A percentile compares a stretch with the other conserved stretches of the same genome.
phyloP scores from a whole-genome alignment of 1,140 invertebrate genomes.

The Drosophila orena region DNA sequence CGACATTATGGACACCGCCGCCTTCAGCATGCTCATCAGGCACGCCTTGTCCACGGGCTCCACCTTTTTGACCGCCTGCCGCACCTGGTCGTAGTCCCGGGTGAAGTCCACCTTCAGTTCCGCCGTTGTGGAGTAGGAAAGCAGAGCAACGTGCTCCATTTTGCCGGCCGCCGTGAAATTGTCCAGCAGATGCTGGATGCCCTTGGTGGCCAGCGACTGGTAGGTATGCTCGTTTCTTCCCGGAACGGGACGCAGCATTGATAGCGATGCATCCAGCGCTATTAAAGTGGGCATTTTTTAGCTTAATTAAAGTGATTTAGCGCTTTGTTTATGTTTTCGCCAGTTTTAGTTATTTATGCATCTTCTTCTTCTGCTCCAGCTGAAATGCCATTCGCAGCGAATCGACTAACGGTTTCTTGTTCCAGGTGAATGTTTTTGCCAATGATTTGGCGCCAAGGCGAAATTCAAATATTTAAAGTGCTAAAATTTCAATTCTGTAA shows the following conservation, averaged over 20 bases:
- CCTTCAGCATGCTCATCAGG: slow-evolving; percentile 68
- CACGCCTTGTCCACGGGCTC: slow-evolving; percentile 75
- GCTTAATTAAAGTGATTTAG: slow-evolving; percentile 4
- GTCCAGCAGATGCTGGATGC: slow-evolving; percentile 94
- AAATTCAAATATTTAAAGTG: not conserved
- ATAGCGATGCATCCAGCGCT: slow-evolving; percentile 90
- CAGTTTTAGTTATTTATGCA: slow-evolving; percentile 22
- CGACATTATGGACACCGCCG: slow-evolving; percentile 63
- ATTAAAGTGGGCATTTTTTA: slow-evolving; percentile 91
- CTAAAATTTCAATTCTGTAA: too few species aligned
- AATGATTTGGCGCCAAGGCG: slow-evolving; percentile 3
- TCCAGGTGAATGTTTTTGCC: slow-evolving; percentile 1
- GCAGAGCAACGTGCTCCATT: slow-evolving; percentile 96
- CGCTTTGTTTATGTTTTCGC: slow-evolving; percentile 10
- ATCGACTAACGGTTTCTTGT: not conserved
- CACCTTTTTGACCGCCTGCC: slow-evolving; percentile 79
- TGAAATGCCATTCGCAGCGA: slow-evolving; percentile 29
- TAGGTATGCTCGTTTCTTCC: slow-evolving; percentile 87
- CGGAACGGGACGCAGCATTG: slow-evolving; percentile 89
- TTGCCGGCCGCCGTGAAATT: slow-evolving; percentile 92
- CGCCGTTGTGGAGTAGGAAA: slow-evolving; percentile 92
- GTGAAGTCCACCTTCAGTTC: slow-evolving; percentile 86
- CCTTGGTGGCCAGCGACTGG: slow-evolving; percentile 92
- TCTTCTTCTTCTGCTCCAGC: slow-evolving; percentile 47
- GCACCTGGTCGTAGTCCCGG: slow-evolving; percentile 78